phyloP scores from a whole-genome alignment of 2,797 vertebrate genomes.

The Semotilus atromaculatus region DNA sequence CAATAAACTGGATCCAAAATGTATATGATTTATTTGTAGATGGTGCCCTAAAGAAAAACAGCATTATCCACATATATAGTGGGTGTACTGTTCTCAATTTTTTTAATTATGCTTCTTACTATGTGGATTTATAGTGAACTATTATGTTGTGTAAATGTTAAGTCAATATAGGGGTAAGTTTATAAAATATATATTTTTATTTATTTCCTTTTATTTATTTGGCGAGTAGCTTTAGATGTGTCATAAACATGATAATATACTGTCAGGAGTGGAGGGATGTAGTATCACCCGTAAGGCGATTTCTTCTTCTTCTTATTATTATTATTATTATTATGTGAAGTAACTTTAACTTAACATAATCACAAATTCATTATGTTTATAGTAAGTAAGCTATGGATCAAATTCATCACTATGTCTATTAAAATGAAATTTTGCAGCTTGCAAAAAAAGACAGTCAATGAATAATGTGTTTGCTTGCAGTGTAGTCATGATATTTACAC shows the following conservation, averaged over 20 bases:
- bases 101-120: not conserved
- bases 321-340: not conserved
- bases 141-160: not conserved
- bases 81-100: not conserved
- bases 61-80: not conserved
- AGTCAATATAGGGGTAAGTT: not conserved
- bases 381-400: too few species aligned
- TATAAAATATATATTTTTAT: not conserved
- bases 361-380: not conserved
- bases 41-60: not conserved
- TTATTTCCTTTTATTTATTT: too few species aligned
- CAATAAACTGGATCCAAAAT: not conserved
- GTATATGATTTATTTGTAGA: not conserved
- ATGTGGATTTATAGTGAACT: not conserved
- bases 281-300: too few species aligned
- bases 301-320: too few species aligned
- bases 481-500: not conserved
- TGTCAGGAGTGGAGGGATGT: too few species aligned
- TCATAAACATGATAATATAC: too few species aligned
- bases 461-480: not conserved
- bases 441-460: not conserved
- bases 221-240: too few species aligned
- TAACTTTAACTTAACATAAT: not conserved
- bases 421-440: not conserved
- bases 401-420: not conserved